Base-by-base conservation (phyloP, 1,140 invertebrate genomes). In the Drosophila serrata region DNA sequence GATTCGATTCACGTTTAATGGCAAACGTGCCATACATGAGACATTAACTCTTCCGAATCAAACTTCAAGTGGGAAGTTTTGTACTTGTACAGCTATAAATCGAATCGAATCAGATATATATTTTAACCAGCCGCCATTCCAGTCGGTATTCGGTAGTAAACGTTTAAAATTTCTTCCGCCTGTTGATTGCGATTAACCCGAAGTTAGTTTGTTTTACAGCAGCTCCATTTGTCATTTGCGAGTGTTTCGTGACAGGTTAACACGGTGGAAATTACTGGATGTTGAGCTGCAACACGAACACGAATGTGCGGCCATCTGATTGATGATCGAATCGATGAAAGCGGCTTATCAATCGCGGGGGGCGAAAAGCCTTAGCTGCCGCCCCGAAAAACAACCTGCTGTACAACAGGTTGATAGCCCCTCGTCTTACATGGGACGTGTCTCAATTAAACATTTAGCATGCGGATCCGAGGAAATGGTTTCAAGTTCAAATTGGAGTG, bases 401-500 rank as follows among this genome's bases (percentile, higher is more conserved):
- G 33, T 35, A 69, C 65, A 82, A 79, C 82, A 88, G 82, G 82
- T 86, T 76, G 84, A 76, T 57, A 72, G 49, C 58, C 73, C n/a
- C 56, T 22, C n/a, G 57, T 24, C 48, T 46, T 56, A 65, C 61
- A 63, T 61, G 45, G 77, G 51, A 85, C 81, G 81, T 85, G 81
- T 58, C 63, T 55, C 63, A 70, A 86, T 86, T 69, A 86, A 77
- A 31, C 63, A 81, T 75, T 56, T 46, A 78, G 63, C 61, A 43
- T 56, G 59, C 73, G 53, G 58, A 64, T 48, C 33, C 48, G 49
- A 81, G 68, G 58, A 86, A 86, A 85, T 67, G 56, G 68, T 70
- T 87, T 88, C 82, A 87, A 88, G 84, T 87, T 87, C 84, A 88
- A 87, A 84, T 87, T 82, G 64, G 76, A 79, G 82, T 74, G 53